Evolutionary conservation across 2,888 invertebrate genomes (phyloP).

Genomic region (Acronicta leporina): DNA sequence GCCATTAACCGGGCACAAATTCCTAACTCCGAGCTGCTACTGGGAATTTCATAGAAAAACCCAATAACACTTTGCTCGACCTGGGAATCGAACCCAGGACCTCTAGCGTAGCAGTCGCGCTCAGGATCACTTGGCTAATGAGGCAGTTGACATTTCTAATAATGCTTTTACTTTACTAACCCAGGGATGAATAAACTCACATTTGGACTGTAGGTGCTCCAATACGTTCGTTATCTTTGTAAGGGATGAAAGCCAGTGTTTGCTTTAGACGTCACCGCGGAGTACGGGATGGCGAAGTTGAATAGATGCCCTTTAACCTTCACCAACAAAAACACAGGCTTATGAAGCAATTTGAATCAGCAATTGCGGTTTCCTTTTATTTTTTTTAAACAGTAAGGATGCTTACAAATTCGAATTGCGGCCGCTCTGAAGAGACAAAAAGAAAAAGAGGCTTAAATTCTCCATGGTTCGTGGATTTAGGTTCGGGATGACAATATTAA

Average conservation of each 20-base stretch:
- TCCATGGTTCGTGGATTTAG: constrained; percentile 40
- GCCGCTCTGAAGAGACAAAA: constrained; percentile 19
- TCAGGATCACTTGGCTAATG: too few relatives aligned
- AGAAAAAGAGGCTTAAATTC: constrained; percentile 35
- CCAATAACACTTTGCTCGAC: too few relatives aligned
- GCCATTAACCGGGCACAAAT: too few relatives aligned
- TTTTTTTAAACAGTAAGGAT: constrained; percentile 41
- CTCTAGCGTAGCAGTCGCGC: too few relatives aligned
- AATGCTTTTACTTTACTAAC: too few relatives aligned
- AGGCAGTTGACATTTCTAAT: too few relatives aligned
- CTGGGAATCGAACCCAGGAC: too few relatives aligned
- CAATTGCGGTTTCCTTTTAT: constrained; percentile 44
- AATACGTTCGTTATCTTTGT: constrained; percentile 1
- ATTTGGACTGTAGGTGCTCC: background rate
- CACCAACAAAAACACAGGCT: constrained; percentile 41
- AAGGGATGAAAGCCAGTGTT: background rate
- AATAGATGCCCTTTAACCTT: constrained; percentile 22
- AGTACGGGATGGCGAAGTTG: constrained; percentile 11
- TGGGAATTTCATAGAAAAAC: too few relatives aligned
- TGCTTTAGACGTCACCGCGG: background rate
- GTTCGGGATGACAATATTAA: constrained; percentile 36
- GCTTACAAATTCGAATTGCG: constrained; percentile 37
- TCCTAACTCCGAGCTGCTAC: too few relatives aligned
- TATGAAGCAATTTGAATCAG: constrained; percentile 41
- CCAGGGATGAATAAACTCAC: background rate